Percentiles rank a stretch among this genome's conserved stretches.
These are phyloP conservation scores for Brachionus rubens DNA, from an alignment of 1,140 invertebrate genomes.

Conservation along the genomic window DNA sequence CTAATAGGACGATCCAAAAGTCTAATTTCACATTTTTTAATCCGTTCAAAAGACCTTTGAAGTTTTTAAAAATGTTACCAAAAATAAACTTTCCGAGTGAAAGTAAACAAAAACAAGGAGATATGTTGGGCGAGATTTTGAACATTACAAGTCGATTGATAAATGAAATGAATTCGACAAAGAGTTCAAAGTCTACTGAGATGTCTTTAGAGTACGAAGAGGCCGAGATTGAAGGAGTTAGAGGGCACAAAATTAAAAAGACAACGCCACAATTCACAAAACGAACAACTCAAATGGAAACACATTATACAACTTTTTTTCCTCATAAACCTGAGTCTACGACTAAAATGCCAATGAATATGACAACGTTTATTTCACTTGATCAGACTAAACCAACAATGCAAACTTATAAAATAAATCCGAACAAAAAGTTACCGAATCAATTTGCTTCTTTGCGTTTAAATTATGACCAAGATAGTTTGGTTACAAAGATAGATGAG, in stretches of 20 bases:
- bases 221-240: background rate
- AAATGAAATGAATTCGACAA: background rate
- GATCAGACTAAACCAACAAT: slow-evolving; percentile 25
- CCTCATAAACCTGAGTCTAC: slow-evolving; percentile 7
- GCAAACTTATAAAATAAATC: slow-evolving; percentile 46
- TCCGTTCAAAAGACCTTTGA: background rate
- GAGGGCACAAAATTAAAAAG: background rate
- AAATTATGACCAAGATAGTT: slow-evolving; percentile 30
- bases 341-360: background rate
- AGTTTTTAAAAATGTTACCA: slow-evolving; percentile 18
- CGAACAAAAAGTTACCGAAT: slow-evolving; percentile 25
- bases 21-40: slow-evolving; percentile 8
- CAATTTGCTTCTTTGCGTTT: slow-evolving; percentile 43
- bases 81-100: background rate
- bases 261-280: background rate
- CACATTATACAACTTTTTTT: slow-evolving; percentile 26
- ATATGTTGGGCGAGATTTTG: slow-evolving; percentile 4
- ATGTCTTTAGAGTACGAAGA: slow-evolving; percentile 5
- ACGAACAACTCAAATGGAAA: background rate
- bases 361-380: background rate
- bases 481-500: slow-evolving; percentile 23
- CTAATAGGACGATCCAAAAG: background rate
- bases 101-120: background rate
- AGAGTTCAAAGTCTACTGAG: background rate
- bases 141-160: background rate